phyloP scores from a whole-genome alignment of 2,888 invertebrate genomes.

The Nowickia ferox region DNA sequence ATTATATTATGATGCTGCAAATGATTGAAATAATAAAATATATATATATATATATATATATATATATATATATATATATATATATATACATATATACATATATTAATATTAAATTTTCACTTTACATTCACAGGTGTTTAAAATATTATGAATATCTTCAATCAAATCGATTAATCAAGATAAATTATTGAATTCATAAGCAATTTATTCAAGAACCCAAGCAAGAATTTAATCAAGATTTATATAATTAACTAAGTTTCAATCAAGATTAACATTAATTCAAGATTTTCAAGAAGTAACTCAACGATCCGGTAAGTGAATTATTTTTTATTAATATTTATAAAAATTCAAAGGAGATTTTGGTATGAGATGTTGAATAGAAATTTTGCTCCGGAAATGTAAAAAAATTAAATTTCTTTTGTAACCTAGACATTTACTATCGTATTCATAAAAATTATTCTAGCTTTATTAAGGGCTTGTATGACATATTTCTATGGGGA shows the following conservation, averaged over 20 bases:
- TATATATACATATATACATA: not conserved
- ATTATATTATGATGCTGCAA: conserved; percentile 66
- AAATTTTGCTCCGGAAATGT: not conserved
- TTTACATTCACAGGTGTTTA: conserved; percentile 46
- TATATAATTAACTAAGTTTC: conserved; percentile 32
- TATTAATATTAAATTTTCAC: conserved; percentile 14
- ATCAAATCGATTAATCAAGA: conserved; percentile 31
- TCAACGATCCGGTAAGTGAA: conserved; percentile 32
- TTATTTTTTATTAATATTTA: not conserved
- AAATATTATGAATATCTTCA: conserved; percentile 30
- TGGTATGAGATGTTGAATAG: not conserved
- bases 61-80: not conserved
- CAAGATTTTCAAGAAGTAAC: not conserved
- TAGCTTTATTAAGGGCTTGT: no score
- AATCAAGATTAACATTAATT: conserved; percentile 41
- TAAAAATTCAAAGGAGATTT: conserved; percentile 3
- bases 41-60: conserved; percentile 5
- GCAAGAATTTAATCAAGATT: not conserved
- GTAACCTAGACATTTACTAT: not conserved
- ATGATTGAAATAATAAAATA: conserved; percentile 43
- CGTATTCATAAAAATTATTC: no score
- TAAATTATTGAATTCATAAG: conserved; percentile 7
- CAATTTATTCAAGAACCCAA: not conserved
- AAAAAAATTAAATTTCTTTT: not conserved
- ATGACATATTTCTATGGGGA: no score